phyloP scores from a whole-genome alignment of 2,888 invertebrate species.

The Drosophila neonasuta region DNA sequence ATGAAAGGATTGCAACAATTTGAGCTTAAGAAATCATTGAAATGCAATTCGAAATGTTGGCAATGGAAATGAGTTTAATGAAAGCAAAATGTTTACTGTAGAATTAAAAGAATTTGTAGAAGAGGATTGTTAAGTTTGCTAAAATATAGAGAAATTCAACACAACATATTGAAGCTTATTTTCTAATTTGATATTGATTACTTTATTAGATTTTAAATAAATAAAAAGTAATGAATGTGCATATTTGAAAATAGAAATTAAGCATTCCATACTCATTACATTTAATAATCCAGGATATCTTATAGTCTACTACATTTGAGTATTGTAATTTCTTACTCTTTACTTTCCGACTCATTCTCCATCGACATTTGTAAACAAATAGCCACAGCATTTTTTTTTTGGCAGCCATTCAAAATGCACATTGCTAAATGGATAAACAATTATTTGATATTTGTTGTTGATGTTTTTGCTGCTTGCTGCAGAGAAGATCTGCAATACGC shows the following conservation, averaged over 20 bases:
- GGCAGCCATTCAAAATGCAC: constrained; percentile 62
- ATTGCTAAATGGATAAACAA: constrained; percentile 61
- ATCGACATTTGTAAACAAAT: constrained; percentile 43
- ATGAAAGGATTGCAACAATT: neutral
- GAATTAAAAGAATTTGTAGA: neutral
- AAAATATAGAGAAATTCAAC: no score
- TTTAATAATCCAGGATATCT: no score
- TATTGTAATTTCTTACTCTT: neutral
- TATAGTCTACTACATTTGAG: no score
- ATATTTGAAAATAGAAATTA: no score
- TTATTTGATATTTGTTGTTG: constrained; percentile 63
- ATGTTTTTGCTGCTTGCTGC: constrained; percentile 20
- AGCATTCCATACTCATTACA: no score
- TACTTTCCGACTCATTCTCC: neutral
- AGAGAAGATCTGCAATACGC: constrained; percentile 28
- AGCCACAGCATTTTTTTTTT: constrained; percentile 34
- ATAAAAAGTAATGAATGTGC: no score
- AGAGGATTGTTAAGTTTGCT: no score
- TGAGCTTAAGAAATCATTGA: neutral
- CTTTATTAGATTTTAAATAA: no score
- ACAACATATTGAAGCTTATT: no score
- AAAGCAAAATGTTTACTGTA: neutral
- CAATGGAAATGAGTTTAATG: neutral
- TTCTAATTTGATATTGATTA: no score
- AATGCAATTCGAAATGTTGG: neutral